Base-by-base conservation (phyloP, 2,113 vertebrate genomes). In the Circaetus cinerascens region DNA sequence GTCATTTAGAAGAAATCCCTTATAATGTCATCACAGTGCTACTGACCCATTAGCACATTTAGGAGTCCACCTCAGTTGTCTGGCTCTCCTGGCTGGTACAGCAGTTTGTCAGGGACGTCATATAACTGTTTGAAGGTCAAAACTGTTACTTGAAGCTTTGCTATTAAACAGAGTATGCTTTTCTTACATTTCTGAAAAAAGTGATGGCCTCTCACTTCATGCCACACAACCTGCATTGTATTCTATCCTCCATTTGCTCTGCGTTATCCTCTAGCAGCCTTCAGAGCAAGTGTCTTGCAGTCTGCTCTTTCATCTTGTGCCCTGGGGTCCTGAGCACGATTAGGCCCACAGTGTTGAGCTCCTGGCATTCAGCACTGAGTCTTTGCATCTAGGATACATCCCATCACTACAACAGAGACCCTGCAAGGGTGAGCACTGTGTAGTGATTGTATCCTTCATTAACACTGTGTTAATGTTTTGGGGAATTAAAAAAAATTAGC, bases 401-500 rank as follows among this genome's bases (percentile, higher is more conserved):
- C 51, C 21, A 23, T 84, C 84, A 26, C 63, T 86, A 19, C 32
- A 38, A 13, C 41, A 63, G 62, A 86, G 59, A 43, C 57, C 38
- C 51, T 76, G 59, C 41, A 32, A 79, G 74, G 51, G 18, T 53
- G 26, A 68, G 51, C 48, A 9, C 32, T 32, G 43, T 50, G 76
- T 68, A 80, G 73, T 66, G 71, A 27, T 86, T 78, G 57, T 86
- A 9, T 75, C 78, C 82, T 86, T 83, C 73, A 46, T 73, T 83
- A 83, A 63, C 45, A 22, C 50, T n/a, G 32, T 20, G 23, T 55
- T 95, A 76, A 90, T 90, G 53, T 79, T 90, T 68, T 41, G 45
- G 41, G 60, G 40, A 79, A 87, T 89, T 75, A 30, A 76, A 81
- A 69, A 96, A 93, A 59, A 67, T 13, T 75, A 59, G 75, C 67